Percentiles rank a stretch among this genome's conserved stretches.
These are phyloP conservation scores for Nephrotoma guestfalica DNA, from an alignment of 2,888 invertebrate genomes.

Conservation along the genomic window DNA sequence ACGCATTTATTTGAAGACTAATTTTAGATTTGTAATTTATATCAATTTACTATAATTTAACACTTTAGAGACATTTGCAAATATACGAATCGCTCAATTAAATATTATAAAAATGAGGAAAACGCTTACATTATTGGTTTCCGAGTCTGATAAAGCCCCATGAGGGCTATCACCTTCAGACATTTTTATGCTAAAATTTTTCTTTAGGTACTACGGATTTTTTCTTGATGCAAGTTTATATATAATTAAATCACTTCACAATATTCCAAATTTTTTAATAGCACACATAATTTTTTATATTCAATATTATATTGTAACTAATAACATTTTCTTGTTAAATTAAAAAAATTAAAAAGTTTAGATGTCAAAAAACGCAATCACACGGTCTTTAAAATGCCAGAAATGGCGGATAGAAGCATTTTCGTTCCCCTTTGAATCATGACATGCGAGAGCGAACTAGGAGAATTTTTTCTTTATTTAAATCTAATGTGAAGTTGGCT, in stretches of 20 bases:
- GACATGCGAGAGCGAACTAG: slow-evolving; percentile 1
- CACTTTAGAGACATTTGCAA: background rate
- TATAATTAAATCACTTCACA: background rate
- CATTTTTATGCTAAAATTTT: background rate
- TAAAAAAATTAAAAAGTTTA: background rate
- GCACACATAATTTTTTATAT: background rate
- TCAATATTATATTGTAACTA: background rate
- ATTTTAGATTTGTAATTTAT: background rate
- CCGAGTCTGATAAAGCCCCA: slow-evolving; percentile 8
- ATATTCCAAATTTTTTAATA: background rate
- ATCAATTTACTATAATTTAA: background rate
- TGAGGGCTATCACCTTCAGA: slow-evolving; percentile 3
- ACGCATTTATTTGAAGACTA: background rate
- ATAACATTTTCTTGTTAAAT: background rate
- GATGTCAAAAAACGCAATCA: slow-evolving; percentile 12
- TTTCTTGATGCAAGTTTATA: background rate
- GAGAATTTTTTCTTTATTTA: background rate
- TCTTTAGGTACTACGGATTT: background rate
- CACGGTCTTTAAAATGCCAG: slow-evolving; percentile 13
- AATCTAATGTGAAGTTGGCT: background rate
- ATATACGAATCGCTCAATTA: background rate
- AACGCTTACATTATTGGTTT: slow-evolving; percentile 12
- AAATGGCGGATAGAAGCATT: slow-evolving; percentile 13
- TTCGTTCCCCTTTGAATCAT: slow-evolving; percentile 1
- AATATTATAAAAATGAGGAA: background rate